A percentile compares a stretch with the other conserved stretches of the same genome.
Conservation (phyloP, 2,888 invertebrate genomes). For the Thymelicus acteon region DNA sequence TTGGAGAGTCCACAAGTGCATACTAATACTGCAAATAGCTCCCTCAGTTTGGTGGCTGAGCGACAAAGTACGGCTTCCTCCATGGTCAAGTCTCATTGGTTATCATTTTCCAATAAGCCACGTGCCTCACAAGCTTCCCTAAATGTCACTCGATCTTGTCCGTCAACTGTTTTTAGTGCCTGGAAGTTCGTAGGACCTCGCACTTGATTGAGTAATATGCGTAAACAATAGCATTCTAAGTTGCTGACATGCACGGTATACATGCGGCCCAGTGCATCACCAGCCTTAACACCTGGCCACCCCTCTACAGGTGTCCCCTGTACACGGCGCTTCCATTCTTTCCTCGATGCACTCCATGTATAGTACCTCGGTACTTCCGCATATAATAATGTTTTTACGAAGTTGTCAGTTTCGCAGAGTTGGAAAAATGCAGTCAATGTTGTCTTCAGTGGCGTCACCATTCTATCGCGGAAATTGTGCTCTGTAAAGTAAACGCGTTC, state of each 20-base stretch:
- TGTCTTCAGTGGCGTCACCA: conserved; percentile 45
- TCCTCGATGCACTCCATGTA: conserved; percentile 43
- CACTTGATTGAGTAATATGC: conserved; percentile 24
- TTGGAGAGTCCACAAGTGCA: conserved; percentile 44
- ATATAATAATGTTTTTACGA: conserved; percentile 58
- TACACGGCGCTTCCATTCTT: conserved; percentile 44
- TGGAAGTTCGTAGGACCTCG: neutral
- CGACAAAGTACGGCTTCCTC: conserved; percentile 48
- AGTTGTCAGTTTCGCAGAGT: conserved; percentile 53
- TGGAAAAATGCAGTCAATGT: conserved; percentile 56
- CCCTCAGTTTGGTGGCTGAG: conserved; percentile 40
- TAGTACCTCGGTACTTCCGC: conserved; percentile 51
- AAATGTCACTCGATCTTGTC: conserved; percentile 48
- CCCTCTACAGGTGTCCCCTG: conserved; percentile 46
- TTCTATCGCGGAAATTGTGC: conserved; percentile 47
- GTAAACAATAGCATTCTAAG: no score
- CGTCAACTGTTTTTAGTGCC: conserved; percentile 52
- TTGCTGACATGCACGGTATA: conserved; percentile 48
- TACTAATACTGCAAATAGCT: conserved; percentile 45
- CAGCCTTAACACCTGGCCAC: conserved; percentile 43
- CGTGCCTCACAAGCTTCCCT: conserved; percentile 49
- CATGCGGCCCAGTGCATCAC: conserved; percentile 46
- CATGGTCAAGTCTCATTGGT: conserved; percentile 38
- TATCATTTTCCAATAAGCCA: conserved; percentile 52
- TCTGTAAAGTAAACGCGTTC: conserved; percentile 54